Evolutionary conservation across 2,888 invertebrate genomes (phyloP).

Genomic region (Synergus itoensis): DNA sequence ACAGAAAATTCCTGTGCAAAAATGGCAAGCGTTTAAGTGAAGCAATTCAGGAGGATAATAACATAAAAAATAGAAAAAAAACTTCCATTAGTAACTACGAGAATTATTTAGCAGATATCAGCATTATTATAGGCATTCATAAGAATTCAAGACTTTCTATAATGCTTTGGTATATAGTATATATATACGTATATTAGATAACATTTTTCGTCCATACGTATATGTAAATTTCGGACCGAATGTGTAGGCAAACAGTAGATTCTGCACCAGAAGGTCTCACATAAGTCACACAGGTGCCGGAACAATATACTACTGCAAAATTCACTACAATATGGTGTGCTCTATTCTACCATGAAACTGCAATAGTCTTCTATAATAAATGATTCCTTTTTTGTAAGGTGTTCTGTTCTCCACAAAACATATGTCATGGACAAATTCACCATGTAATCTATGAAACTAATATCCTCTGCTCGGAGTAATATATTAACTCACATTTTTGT

Average conservation of each 20-base stretch:
- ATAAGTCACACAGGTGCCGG: conserved; percentile 18
- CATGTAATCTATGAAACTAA: background rate
- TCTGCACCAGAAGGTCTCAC: conserved; percentile 13
- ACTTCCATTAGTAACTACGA: too few species aligned
- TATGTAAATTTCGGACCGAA: conserved; percentile 7
- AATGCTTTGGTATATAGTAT: too few species aligned
- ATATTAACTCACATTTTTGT: background rate
- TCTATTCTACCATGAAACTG: background rate
- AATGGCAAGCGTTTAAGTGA: background rate
- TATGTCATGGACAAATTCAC: conserved; percentile 14
- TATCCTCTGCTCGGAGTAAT: background rate
- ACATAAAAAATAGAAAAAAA: too few species aligned
- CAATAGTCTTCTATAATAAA: background rate
- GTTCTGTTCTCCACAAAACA: background rate
- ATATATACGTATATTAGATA: too few species aligned
- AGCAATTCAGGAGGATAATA: background rate
- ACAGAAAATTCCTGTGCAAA: background rate
- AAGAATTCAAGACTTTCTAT: too few species aligned
- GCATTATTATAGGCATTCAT: too few species aligned
- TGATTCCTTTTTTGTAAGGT: background rate
- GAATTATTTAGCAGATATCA: too few species aligned
- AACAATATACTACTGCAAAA: conserved; percentile 2
- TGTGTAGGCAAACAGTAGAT: conserved; percentile 13
- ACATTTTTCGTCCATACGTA: too few species aligned
- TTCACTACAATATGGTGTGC: background rate